These are phyloP conservation scores for Pachycephala philippinensis DNA, from an alignment of 2,113 vertebrate genomes.

Conservation along the genomic window DNA sequence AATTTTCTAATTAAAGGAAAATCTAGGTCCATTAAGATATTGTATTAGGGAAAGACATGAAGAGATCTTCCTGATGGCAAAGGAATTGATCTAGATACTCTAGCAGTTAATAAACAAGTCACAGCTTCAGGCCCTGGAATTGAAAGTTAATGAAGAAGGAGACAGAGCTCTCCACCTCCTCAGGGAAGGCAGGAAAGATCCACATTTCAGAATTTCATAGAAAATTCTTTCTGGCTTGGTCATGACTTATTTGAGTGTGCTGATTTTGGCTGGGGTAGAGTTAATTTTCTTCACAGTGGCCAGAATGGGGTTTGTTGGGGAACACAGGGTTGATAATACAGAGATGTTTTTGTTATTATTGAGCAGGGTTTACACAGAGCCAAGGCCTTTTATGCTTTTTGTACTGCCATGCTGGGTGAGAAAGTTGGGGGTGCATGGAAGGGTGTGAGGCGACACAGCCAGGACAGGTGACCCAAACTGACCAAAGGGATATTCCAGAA, in stretches of 20 bases:
- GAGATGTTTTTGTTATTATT: not conserved
- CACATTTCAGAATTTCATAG: not conserved
- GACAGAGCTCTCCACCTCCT: not conserved
- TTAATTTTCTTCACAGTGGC: not conserved
- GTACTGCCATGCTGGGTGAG: accelerated
- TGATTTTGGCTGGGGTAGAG: not conserved
- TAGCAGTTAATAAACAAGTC: not conserved
- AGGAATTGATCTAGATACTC: not conserved
- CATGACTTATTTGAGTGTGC: not conserved
- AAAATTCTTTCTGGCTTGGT: not conserved
- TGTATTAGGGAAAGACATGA: not conserved
- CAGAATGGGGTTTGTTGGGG: not conserved
- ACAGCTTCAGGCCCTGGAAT: accelerated
- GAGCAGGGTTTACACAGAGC: not conserved
- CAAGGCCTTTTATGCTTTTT: not conserved
- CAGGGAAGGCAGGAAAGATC: not conserved
- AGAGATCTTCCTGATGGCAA: not conserved
- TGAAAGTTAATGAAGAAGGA: not conserved
- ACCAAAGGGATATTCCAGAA: not conserved
- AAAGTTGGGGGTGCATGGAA: not conserved
- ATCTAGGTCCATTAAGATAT: not conserved
- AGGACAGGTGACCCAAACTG: not conserved
- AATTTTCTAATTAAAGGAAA: not conserved
- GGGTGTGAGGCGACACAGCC: not conserved
- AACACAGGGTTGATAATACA: not conserved